Percentiles rank a stretch among this genome's conserved stretches.
Conservation (phyloP, 2,113 vertebrate genomes). For the Athene cunicularia region DNA sequence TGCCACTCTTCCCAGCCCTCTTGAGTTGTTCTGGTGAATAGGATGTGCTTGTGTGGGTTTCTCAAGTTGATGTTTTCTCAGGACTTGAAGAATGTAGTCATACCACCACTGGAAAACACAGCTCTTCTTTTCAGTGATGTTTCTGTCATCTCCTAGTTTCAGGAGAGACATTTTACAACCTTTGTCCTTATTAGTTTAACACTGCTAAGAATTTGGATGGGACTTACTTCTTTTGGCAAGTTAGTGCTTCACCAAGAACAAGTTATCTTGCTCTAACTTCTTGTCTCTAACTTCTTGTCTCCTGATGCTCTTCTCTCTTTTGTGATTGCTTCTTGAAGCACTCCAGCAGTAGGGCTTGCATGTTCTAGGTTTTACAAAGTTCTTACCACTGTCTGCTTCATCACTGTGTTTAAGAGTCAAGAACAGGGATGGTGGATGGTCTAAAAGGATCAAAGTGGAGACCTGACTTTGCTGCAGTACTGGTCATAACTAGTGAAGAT, state of each 20-base stretch:
- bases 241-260: not conserved
- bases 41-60: not conserved
- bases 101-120: not conserved
- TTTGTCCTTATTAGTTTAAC: not conserved
- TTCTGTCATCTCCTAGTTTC: not conserved
- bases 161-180: not conserved
- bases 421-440: not conserved
- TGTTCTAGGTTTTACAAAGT: not conserved
- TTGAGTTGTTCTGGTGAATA: not conserved
- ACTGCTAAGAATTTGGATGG: not conserved
- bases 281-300: not conserved
- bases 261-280: not conserved
- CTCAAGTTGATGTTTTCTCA: not conserved
- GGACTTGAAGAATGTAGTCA: accelerated
- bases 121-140: not conserved
- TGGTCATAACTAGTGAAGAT: not conserved
- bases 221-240: not conserved
- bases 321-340: too few relatives aligned
- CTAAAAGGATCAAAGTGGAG: not conserved
- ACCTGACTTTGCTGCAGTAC: not conserved
- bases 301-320: not conserved
- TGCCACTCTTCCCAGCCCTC: not conserved
- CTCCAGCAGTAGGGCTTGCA: accelerated
- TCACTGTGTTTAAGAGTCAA: not conserved
- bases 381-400: not conserved